Evolutionary conservation across 1,140 invertebrate species (phyloP), one percentile per base, ranked within the genome.

Genomic region (Drosophila seguyi): DNA sequence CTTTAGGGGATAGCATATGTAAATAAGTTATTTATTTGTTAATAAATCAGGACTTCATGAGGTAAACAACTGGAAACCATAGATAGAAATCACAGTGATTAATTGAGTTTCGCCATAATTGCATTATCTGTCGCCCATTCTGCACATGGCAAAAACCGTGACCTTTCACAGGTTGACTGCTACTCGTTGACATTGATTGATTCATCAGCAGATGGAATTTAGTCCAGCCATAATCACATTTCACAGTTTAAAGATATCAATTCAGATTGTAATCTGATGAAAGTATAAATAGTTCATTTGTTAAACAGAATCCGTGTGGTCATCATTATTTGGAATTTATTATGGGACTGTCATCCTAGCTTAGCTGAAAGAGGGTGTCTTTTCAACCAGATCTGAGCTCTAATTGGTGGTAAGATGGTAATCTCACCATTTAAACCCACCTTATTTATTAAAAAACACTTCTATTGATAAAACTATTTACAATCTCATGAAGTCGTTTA

Each of bases 111-210:
- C 18, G 4, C 6, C 4, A 16, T 22, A 22, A 55, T 55, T 55
- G 14, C 34, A 25, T 13, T 55, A 16, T 36, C 31, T 34, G 1
- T 34, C 2, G 3, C 13, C 18, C 13, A 16, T 31, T 52, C 3
- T 53, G 13, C 13, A 8, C 14, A 16, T 14, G n/a, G 3, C 16
- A 34, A 34, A 31, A 31, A 14, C 13, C 29, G 29, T 34, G 29
- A 36, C 6, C 50, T 20, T 22, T 53, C 7, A 11, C 13, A 14
- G 18, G 3, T 22, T 20, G n/a, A 20, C 13, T 34, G 6, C 16
- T 36, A n/a, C 20, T 13, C 14, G 8, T 7, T 38, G 52, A n/a
- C 52, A 25, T 55, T 55, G 52, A 55, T 36, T 55, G 31, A 55
- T 55, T 55, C 20, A 36, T 55, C 8, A 55, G 20, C 20, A 16